phyloP scores from a whole-genome alignment of 2,888 invertebrate species.

The Zhuqinia jingwanae region DNA sequence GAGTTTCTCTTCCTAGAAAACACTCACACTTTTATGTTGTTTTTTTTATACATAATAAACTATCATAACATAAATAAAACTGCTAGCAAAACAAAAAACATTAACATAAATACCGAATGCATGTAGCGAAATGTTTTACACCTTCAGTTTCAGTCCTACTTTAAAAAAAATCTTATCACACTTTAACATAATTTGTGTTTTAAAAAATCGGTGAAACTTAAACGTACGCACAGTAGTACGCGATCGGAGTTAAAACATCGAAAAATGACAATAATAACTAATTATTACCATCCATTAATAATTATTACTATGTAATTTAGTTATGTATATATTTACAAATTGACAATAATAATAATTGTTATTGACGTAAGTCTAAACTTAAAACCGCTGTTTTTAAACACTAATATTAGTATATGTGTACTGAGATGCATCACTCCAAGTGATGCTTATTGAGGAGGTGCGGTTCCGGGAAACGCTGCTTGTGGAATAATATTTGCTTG shows the following conservation, averaged over 20 bases:
- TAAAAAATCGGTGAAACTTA: background rate
- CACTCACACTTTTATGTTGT: too few species aligned
- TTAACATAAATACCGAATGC: conserved; percentile 1
- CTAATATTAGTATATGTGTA: conserved; percentile 26
- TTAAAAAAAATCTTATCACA: conserved; percentile 29
- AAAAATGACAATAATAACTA: too few species aligned
- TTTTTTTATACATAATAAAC: background rate
- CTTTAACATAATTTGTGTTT: too few species aligned
- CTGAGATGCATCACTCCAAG: conserved; percentile 61
- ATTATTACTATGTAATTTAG: background rate
- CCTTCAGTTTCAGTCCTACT: background rate
- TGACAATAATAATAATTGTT: conserved; percentile 27
- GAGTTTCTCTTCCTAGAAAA: too few species aligned
- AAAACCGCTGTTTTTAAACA: conserved; percentile 27
- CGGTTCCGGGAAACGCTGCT: conserved; percentile 79
- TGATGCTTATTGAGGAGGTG: conserved; percentile 74
- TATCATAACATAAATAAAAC: background rate
- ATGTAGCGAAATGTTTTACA: background rate
- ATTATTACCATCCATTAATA: too few species aligned
- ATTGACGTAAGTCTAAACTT: background rate
- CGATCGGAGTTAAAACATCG: background rate
- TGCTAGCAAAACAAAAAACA: background rate
- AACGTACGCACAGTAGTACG: background rate
- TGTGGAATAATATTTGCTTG: conserved; percentile 78
- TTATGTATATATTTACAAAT: too few species aligned